Base-by-base conservation (phyloP, 2,888 invertebrate species). In the Torymus aiolomorphi region DNA sequence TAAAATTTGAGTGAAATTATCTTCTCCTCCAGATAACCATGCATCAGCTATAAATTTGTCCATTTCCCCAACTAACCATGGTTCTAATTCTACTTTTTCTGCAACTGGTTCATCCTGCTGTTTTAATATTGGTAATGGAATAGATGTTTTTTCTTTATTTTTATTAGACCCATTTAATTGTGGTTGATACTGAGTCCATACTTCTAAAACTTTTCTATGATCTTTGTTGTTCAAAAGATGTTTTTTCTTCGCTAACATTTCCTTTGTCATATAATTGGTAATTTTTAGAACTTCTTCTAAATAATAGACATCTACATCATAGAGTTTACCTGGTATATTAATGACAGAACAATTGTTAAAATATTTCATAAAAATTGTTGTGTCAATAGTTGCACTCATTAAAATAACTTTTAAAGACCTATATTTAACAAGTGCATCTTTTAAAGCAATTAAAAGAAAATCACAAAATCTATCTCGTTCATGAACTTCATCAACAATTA, bases 341-440 rank as follows among this genome's bases (percentile, higher is more conserved):
- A 97, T 91, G 24, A 96, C 93, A 0, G 95, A 94, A 83, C 96
- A 96, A 86, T 93, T 93, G 87, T 93, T 93, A 90, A 98, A 98
- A 90, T 98, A 99, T 56, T 94, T 93, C 67, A 94, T 92, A 91
- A 98, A 96, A 82, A 96, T 93, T 78, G 94, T 92, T 63, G 95
- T 94, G 88, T 98, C 97, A 89, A 97, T 94, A 0, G 98, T 97
- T 13, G 98, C 98, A 2, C 98, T 98, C 98, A 99, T 98, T 63
- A 99, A 93, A 66, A 99, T 93, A 0, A 98, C 90, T 86, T 95
- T 95, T 20, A 98, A 91, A 80, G 95, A 93, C 83, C 94, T 94
- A 88, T 93, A 94, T 67, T 93, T 92, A 0, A 93, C 91, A 61
- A 97, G 89, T 13, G 95, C 93, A 87, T 97, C 96, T 59, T 95